A percentile compares a stretch with the other conserved stretches of the same genome.
Evolutionary conservation across 2,888 invertebrate species (phyloP).

Genomic region (Allolobophora icterica): DNA sequence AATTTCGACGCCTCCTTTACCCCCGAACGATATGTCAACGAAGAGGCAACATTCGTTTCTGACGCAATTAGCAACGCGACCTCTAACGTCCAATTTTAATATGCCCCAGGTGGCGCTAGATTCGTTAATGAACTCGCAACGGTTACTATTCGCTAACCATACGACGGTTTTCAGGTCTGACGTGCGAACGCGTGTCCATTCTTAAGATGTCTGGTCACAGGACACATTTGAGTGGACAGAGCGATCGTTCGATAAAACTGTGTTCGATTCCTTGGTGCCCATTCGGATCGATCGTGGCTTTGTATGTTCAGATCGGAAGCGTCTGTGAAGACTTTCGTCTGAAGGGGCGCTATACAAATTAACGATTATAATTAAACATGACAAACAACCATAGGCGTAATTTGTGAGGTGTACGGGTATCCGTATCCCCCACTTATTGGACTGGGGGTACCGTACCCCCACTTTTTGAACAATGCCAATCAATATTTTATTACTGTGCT

Average conservation of each 20-base stretch:
- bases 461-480: no score
- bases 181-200: neutral
- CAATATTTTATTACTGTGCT: no score
- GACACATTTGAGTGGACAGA: neutral
- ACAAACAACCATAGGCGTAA: no score
- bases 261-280: neutral
- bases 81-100: neutral
- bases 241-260: neutral
- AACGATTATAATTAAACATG: neutral
- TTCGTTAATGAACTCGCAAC: neutral
- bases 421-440: no score
- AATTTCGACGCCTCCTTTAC: neutral
- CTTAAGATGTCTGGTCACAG: neutral
- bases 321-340: neutral
- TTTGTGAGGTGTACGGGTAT: no score
- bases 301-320: neutral
- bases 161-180: neutral
- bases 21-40: neutral
- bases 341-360: neutral
- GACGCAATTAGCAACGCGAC: neutral
- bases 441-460: no score
- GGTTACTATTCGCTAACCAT: neutral
- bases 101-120: neutral
- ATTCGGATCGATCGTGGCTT: neutral
- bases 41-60: neutral